phyloP scores from a whole-genome alignment of 2,113 vertebrate species.

The Capreolus pygargus region DNA sequence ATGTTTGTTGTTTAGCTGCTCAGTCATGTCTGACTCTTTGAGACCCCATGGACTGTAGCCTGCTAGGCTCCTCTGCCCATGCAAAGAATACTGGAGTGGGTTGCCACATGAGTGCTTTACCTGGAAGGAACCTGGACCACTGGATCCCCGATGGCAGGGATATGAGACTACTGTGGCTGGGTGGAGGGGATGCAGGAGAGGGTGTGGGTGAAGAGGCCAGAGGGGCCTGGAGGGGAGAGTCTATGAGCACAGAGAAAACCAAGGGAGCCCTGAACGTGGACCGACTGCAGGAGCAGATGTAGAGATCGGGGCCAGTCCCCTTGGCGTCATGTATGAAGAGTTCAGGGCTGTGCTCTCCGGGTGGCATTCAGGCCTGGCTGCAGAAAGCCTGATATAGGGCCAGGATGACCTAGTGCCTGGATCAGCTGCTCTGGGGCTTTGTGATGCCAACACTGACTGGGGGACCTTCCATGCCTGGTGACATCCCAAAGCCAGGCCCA shows the following conservation, averaged over 20 bases:
- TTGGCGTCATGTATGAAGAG: accelerated
- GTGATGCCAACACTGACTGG: accelerated
- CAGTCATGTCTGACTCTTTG: accelerated
- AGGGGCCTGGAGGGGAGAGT: neutral
- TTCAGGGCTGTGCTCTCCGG: neutral
- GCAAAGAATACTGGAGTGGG: neutral
- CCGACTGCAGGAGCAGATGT: neutral
- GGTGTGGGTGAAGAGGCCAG: accelerated
- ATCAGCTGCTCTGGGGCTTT: accelerated
- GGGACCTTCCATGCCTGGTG: neutral
- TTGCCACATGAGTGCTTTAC: accelerated
- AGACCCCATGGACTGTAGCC: neutral
- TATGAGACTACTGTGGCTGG: accelerated
- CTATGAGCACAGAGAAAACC: accelerated
- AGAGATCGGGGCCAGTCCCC: accelerated
- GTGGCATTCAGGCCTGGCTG: neutral
- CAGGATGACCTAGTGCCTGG: neutral
- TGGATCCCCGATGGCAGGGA: neutral
- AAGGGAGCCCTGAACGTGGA: accelerated
- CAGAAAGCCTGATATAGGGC: accelerated
- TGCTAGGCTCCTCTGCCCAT: neutral
- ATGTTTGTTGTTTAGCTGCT: accelerated
- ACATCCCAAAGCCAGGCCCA: no score
- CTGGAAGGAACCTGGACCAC: neutral
- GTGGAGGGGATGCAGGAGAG: accelerated